These are phyloP conservation scores for Pemphigus obesinymphae DNA, from an alignment of 1,140 invertebrate species.

Conservation along the genomic window DNA sequence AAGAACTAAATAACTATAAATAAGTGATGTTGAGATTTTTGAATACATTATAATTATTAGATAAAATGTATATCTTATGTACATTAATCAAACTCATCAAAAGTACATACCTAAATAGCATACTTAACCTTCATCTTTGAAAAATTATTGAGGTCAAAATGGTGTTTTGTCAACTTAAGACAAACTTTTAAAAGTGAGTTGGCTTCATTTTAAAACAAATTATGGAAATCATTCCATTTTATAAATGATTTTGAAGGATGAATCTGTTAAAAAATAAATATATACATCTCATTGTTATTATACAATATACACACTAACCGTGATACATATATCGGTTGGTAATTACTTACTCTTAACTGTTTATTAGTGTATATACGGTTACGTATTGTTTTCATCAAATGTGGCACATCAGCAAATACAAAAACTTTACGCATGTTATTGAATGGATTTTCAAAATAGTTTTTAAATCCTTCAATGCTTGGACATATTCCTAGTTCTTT, in stretches of 20 bases:
- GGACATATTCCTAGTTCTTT: conserved; percentile 42
- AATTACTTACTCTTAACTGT: not conserved
- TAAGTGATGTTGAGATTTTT: not conserved
- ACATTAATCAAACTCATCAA: too few species aligned
- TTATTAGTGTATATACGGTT: not conserved
- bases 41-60: not conserved
- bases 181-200: not conserved
- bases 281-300: not conserved
- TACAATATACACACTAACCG: not conserved
- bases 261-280: not conserved
- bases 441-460: not conserved
- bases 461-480: not conserved
- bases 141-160: not conserved
- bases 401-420: not conserved
- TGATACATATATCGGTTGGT: not conserved
- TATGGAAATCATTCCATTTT: not conserved
- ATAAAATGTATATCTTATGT: too few species aligned
- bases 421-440: not conserved
- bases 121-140: conserved; percentile 3
- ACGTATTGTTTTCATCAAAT: not conserved
- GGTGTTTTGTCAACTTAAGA: not conserved
- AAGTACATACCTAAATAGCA: not conserved
- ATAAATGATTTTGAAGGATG: not conserved
- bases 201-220: not conserved
- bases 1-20: not conserved